Base-by-base conservation (phyloP, 2,888 invertebrate species). In the Plusia festucae region DNA sequence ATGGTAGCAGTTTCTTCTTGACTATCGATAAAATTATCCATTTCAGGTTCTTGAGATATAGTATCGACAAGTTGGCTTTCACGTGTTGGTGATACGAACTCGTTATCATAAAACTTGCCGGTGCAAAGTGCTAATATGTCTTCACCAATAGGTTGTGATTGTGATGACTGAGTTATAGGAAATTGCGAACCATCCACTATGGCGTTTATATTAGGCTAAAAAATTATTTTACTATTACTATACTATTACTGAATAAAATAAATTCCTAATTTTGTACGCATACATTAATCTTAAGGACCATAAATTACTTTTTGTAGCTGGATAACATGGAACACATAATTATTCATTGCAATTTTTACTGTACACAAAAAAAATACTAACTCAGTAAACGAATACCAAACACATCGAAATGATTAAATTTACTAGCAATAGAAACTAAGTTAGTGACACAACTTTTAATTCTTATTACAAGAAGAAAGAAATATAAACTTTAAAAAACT, bases 111-210 rank as follows among this genome's bases (percentile, higher is more conserved):
- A 82, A 96, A 96, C 67, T 95, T 92, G 0, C 96, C 96, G 6
- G 96, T 96, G 76, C 96, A 96, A 15, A 96, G 82, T 6, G 90
- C 95, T 53, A 95, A 78, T 6, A 96, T 82, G 76, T 96, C 95
- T 67, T 94, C 95, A 46, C 95, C 95, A 55, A 95, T 86, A 57
- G 88, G 83, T 78, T 88, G 89, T 2, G 91, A 90, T 59, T 90
- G 86, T 13, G 92, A 87, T 2, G 82, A 63, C 54, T 90, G 90
- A 7, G 82, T 73, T 66, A 81, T 75, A 53, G 84, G 76, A 88
- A 95, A 73, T 82, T 92, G 88, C 0, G 91, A 84, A 4, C 97
- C 97, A 0, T 96, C 65, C 63, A 95, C 92, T 13, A 96, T 85
- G 57, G 95, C 95, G 32, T 95, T 95, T 8, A 96, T 93, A 56